Evolutionary conservation across 2,113 vertebrate species (phyloP).

Genomic region (Melanerpes formicivorus): DNA sequence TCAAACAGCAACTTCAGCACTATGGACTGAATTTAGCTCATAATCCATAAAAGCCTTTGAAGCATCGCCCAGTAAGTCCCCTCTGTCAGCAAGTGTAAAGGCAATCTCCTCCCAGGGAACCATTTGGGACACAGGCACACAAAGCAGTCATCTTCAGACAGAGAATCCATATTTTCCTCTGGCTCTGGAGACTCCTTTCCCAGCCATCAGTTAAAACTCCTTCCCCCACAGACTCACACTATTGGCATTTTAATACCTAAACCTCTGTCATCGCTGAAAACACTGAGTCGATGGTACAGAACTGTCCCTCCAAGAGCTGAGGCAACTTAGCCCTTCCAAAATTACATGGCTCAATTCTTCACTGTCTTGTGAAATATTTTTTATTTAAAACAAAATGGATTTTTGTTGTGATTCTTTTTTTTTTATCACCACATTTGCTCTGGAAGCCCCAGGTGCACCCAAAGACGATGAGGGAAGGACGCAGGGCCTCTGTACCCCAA

Average conservation of each 20-base stretch:
- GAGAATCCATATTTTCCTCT: not conserved
- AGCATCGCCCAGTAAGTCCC: slow-evolving; percentile 4
- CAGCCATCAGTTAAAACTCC: not conserved
- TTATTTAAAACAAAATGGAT: not conserved
- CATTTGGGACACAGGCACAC: not conserved
- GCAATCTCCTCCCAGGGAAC: not conserved
- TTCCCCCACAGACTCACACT: not conserved
- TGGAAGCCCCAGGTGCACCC: not conserved
- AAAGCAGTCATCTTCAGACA: not conserved
- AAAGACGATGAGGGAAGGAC: not conserved
- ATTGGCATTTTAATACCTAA: not conserved
- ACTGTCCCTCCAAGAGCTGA: not conserved
- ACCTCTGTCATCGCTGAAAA: not conserved
- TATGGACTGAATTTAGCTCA: not conserved
- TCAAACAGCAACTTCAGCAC: slow-evolving; percentile 12
- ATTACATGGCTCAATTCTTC: not conserved
- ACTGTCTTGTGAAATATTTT: not conserved
- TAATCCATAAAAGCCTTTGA: slow-evolving; percentile 46
- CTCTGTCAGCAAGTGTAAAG: not conserved
- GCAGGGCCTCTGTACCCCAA: not conserved
- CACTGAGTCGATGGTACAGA: not conserved
- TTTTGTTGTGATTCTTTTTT: not conserved
- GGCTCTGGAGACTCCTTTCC: not conserved
- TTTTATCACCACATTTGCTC: not conserved
- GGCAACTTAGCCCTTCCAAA: not conserved